Base-by-base conservation (phyloP, 2,797 vertebrate species). In the Crocodylus rhombifer region DNA sequence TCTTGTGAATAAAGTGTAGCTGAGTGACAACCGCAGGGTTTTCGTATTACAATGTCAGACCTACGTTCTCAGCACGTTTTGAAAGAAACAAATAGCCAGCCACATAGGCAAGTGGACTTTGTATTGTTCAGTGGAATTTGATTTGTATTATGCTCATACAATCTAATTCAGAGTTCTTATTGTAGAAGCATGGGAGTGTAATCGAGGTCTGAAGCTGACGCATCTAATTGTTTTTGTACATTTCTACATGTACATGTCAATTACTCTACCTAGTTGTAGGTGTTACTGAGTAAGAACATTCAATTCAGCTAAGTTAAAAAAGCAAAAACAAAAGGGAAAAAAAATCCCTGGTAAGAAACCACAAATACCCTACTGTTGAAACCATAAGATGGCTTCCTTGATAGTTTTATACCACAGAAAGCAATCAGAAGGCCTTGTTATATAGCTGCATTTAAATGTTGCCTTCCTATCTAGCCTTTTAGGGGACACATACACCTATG, bases 11-110 rank as follows among this genome's bases (percentile, higher is more conserved):
- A 80, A 79, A 9, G 69, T 6, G 60, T 67, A 60, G 8, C 36
- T 95, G 92, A 88, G 92, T 77, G 79, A 89, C 83, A 88, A 80
- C 51, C 57, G 26, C 62, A 88, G 71, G 21, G 25, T 77, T 6
- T 26, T 77, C 58, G 60, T 33, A 61, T 67, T 12, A 5, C 65
- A 11, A 0, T 3, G 28, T 90, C 86, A 91, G 65, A 57, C 36
- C 63, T 77, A 7, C 64, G 56, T 36, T 82, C 77, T 33, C 17
- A 6, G 85, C 60, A 51, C 86, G 14, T 18, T 73, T 87, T 90
- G 65, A 30, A 9, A 36, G 58, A 64, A 77, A 74, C 63, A 84
- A 71, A 83, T 73, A 3, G 2, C 13, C 6, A 7, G 85, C 36
- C 74, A 57, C 51, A 84, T 80, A 75, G 76, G 77, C 67, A 81